Evolutionary conservation across 2,797 vertebrate species (phyloP), one percentile per base, ranked within the genome.

Genomic region (Taenioides sp.): DNA sequence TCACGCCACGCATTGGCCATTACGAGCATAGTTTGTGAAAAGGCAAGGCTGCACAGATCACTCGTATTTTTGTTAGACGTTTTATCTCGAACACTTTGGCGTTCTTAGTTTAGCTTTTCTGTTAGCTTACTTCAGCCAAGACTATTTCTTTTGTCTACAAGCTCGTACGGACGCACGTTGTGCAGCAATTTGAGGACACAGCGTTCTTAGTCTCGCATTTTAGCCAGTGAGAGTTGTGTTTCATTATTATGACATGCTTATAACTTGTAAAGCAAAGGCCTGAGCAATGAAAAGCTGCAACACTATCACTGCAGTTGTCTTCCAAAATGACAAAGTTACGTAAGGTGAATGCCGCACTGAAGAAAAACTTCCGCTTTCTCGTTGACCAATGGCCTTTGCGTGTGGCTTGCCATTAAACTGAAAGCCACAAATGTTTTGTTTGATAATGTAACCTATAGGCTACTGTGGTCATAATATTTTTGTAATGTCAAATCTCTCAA

Each of bases 291-390:
- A 67, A 73, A 37, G 71, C 70, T 52, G 70, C 65, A 59, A 72
- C 62, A 23, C 75, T 68, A 72, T 80, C 80, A n/a, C 78, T 65
- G 86, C 83, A 59, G 80, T 75, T 71, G 76, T 80, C 65, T 58
- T 72, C 66, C 86, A 83, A 79, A 83, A 87, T 84, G 73, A 79
- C 81, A 70, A 85, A 83, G 88, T 95, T 94, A 93, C 90, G 89
- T 93, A 94, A 94, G 87, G 85, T 69, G 71, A 88, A 91, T 81
- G 87, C 88, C 82, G 89, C 86, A 90, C 84, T 84, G 82, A 85
- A 80, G 81, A 83, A 75, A 88, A 93, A 94, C 94, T 95, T 95
- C 93, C 93, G 92, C 89, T 93, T 93, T 88, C 84, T 88, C 83
- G 82, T 88, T 85, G 88, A 90, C 85, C 89, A 88, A 68, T 82